Percentiles rank a stretch among this genome's conserved stretches.
Evolutionary conservation across 2,888 invertebrate species (phyloP).

Genomic region (Sicus ferrugineus): DNA sequence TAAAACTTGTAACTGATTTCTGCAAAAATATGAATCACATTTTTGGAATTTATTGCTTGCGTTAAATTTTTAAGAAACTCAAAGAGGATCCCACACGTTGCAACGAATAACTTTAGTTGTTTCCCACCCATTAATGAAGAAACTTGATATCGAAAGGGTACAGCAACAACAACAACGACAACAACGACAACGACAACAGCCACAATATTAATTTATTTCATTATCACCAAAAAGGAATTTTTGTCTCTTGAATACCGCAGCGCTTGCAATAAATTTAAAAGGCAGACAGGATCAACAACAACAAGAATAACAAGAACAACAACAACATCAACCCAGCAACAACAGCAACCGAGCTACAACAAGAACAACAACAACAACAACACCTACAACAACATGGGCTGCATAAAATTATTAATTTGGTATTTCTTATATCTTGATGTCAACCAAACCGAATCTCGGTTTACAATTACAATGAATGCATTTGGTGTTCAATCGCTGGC

Average conservation of each 20-base stretch:
- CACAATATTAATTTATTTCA: conserved; percentile 6
- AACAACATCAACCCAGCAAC: conserved; percentile 13
- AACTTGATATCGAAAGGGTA: background rate
- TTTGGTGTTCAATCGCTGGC: background rate
- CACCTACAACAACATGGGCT: background rate
- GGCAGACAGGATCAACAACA: background rate
- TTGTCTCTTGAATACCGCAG: background rate
- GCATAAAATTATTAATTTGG: conserved; percentile 25
- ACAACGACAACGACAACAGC: conserved; percentile 25
- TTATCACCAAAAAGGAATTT: background rate
- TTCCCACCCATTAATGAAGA: background rate
- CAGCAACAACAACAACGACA: conserved; percentile 6
- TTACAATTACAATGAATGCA: background rate
- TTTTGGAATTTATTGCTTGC: too few species aligned
- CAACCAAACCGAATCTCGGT: background rate
- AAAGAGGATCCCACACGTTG: too few species aligned
- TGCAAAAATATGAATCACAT: too few species aligned
- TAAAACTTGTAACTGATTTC: too few species aligned
- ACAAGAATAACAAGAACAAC: conserved; percentile 1
- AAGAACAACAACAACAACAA: conserved; percentile 15
- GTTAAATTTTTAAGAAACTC: too few species aligned
- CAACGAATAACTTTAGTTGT: too few species aligned
- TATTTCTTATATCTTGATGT: conserved; percentile 18
- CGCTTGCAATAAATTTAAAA: background rate
- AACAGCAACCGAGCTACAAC: background rate